Conservation (phyloP, 2,797 vertebrate genomes). For the Hyperoplus lanceolatus region DNA sequence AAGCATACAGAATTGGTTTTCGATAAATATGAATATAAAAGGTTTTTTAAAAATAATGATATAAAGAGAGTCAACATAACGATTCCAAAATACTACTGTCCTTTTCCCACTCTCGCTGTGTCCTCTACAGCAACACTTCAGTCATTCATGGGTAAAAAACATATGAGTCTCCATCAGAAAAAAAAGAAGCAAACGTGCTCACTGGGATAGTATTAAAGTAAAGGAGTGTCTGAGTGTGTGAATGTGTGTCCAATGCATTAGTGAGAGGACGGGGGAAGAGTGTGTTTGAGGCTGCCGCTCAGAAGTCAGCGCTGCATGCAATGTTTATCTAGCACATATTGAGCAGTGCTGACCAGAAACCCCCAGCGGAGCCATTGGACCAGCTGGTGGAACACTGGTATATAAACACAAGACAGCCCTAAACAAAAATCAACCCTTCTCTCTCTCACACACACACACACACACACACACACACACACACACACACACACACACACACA, state of each 20-base stretch:
- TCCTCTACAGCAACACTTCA: constrained; percentile 10
- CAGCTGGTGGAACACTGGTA: constrained; percentile 77
- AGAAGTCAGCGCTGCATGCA: constrained; percentile 66
- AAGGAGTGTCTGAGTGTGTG: constrained; percentile 17
- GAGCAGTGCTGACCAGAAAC: constrained; percentile 78
- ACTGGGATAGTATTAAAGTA: constrained; percentile 24
- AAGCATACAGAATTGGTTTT: background rate
- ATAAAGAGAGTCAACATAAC: background rate
- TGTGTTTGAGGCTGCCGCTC: constrained; percentile 36
- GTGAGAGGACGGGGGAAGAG: constrained; percentile 23
- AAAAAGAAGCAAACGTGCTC: constrained; percentile 20
- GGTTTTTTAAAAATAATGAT: background rate
- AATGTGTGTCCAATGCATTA: constrained; percentile 29
- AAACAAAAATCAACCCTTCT: constrained; percentile 51
- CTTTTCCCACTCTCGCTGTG: background rate
- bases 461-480: constrained; percentile 41
- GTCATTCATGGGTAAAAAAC: constrained; percentile 13
- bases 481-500: constrained; percentile 53
- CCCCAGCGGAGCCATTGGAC: constrained; percentile 74
- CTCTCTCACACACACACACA: constrained; percentile 17
- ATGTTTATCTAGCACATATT: constrained; percentile 83
- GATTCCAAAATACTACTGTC: background rate
- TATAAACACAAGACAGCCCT: constrained; percentile 46
- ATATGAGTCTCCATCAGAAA: constrained; percentile 20
- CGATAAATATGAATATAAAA: background rate